Base-by-base conservation (phyloP, 2,888 invertebrate genomes). In the Platerodrilus igneus region DNA sequence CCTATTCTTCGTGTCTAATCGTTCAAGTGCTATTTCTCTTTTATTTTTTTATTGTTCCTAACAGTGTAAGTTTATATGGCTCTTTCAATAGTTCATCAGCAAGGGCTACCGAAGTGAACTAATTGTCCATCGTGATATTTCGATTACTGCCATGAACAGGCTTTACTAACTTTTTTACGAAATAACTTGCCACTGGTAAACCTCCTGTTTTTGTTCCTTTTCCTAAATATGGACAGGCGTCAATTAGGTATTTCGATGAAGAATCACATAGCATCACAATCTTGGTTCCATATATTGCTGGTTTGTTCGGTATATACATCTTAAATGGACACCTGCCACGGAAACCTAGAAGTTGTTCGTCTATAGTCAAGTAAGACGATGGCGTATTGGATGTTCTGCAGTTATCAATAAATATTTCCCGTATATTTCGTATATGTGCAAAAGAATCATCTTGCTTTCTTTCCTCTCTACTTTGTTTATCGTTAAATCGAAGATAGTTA, bases 301-400 rank as follows among this genome's bases (percentile, higher is more conserved):
- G 56, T 26, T 60, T 60, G 22, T 53, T 57, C n/a, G 57, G 58
- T 19, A 60, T 59, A 41, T 58, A 61, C 54, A 60, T 53, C 44
- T 53, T 44, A 41, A 57, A 58, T 9, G 45, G 35, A 31, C 49
- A 51, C 22, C 48, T 26, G 13, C 52, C 54, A 31, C 52, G 15
- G 41, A 56, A 59, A 16, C 35, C 41, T 18, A 58, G 33, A 10
- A 59, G 44, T 48, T 58, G 54, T 47, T 59, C 52, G n/a, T n/a
- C n/a, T n/a, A n/a, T n/a, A n/a, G n/a, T n/a, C n/a, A n/a, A n/a
- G n/a, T n/a, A n/a, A n/a, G n/a, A n/a, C n/a, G n/a, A n/a, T n/a
- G n/a, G n/a, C n/a, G n/a, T n/a, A n/a, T n/a, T n/a, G 27, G 45
- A 45, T n/a, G 41, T 48, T 23, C 5, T 23, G 23, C 23, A 23